Evolutionary conservation across 2,113 vertebrate genomes (phyloP), one percentile per base, ranked within the genome.

Genomic region (Paramormyrops kingsleyae): DNA sequence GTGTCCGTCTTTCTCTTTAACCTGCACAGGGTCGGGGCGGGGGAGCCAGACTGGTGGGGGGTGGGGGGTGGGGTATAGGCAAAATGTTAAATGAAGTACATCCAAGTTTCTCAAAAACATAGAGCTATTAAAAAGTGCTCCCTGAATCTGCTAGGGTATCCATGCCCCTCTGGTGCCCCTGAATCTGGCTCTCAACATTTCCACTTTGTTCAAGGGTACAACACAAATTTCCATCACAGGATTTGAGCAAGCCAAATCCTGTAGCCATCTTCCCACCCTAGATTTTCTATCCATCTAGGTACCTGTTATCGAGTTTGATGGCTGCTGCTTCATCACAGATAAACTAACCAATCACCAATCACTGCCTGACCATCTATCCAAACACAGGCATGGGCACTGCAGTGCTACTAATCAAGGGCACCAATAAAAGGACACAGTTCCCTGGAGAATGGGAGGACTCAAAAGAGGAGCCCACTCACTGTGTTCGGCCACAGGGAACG

Each of bases 1-100:
- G 49, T 87, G 53, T 27, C 77, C 83, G 21, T 53, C 83, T n/a
- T 74, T 87, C 62, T 89, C 52, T 9, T 74, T 53, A 39, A 90
- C 84, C 42, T 46, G 74, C 39, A 92, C 52, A 42, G 7, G 46
- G 3, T 10, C 31, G 2, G 92, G 92, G 35, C 31, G 21, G 49
- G 50, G 35, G 21, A 89, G 92, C 21, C 88, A 80, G 87, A 92
- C 92, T 92, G 87, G 13, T 12, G 44, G 12, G n/a, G 46, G 17
- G 5, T n/a, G n/a, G 35, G 35, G 46, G 46, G 46, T 44, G 8
- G 19, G 83, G 19, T 84, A 19, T 24, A 47, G 44, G 42, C 44
- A 44, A 84, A 13, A 47, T 21, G 19, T 24, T 19, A 46, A 42
- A 47, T 24, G 42, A 84, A 4, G 39, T 21, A 39, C 35, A 42